These are phyloP conservation scores for Cebidichthys violaceus DNA, from an alignment of 2,113 vertebrate species.

Conservation along the genomic window DNA sequence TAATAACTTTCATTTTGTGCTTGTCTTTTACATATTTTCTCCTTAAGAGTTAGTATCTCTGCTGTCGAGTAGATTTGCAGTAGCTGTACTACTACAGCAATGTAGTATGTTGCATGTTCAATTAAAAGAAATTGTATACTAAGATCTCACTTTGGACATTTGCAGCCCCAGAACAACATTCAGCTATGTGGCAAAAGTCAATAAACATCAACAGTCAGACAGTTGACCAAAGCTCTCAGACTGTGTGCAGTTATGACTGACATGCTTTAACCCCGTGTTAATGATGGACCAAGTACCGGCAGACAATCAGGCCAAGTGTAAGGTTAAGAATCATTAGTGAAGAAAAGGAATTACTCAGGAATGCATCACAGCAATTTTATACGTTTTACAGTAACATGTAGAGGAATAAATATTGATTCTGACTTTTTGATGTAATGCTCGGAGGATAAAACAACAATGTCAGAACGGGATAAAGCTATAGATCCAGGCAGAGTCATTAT, in stretches of 20 bases:
- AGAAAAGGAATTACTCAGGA: conserved; percentile 45
- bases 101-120: not conserved
- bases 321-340: conserved; percentile 1
- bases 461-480: too few species aligned
- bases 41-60: not conserved
- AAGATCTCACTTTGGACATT: not conserved
- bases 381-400: conserved; percentile 1
- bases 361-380: conserved; percentile 23
- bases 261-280: conserved; percentile 28
- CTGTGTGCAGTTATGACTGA: conserved; percentile 3
- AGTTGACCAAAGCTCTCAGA: conserved; percentile 7
- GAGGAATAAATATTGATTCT: not conserved
- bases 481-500: not conserved
- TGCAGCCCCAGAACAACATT: not conserved
- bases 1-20: not conserved
- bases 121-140: not conserved
- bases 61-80: not conserved
- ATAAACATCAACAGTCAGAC: not conserved
- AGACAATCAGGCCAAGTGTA: conserved; percentile 37
- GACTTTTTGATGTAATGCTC: not conserved
- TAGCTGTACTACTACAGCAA: not conserved
- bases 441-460: too few species aligned
- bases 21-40: not conserved
- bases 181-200: not conserved
- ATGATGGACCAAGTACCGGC: conserved; percentile 49